Evolutionary conservation across 1,140 invertebrate genomes (phyloP).

Genomic region (Dendrolimus punctatus): DNA sequence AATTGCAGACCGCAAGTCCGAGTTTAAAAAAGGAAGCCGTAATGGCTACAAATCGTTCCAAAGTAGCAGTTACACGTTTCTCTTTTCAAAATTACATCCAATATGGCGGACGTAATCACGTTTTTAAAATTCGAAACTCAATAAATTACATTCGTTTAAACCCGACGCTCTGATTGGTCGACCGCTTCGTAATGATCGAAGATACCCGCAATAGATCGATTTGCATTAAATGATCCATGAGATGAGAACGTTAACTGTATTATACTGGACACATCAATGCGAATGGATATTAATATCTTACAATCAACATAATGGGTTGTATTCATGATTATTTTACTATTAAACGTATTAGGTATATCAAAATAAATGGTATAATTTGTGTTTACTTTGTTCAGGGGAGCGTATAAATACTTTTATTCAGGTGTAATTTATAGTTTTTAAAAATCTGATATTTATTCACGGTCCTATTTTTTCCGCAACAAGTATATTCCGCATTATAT

Average conservation of each 20-base stretch:
- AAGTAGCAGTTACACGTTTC: slow-evolving; percentile 19
- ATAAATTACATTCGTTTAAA: slow-evolving; percentile 50
- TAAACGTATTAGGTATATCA: too few relatives aligned
- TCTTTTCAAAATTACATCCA: slow-evolving; percentile 38
- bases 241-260: slow-evolving; percentile 55
- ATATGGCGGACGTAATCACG: slow-evolving; percentile 30
- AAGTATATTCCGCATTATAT: too few relatives aligned
- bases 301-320: slow-evolving; percentile 20
- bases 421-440: too few relatives aligned
- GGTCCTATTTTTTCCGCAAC: too few relatives aligned
- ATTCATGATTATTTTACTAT: slow-evolving; percentile 16
- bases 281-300: slow-evolving; percentile 18
- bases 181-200: slow-evolving; percentile 31
- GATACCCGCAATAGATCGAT: slow-evolving; percentile 55
- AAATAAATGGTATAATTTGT: too few relatives aligned
- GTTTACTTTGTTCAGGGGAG: too few relatives aligned
- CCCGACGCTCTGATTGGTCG: slow-evolving; percentile 33
- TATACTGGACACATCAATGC: slow-evolving; percentile 25
- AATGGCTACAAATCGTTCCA: slow-evolving; percentile 16
- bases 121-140: slow-evolving; percentile 48
- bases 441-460: too few relatives aligned
- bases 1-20: slow-evolving; percentile 11
- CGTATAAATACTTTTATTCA: too few relatives aligned
- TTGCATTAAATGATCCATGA: slow-evolving; percentile 60
- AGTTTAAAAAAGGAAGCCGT: slow-evolving; percentile 17